Conservation (phyloP, 2,797 vertebrate genomes). For the Simalia tracyae region DNA sequence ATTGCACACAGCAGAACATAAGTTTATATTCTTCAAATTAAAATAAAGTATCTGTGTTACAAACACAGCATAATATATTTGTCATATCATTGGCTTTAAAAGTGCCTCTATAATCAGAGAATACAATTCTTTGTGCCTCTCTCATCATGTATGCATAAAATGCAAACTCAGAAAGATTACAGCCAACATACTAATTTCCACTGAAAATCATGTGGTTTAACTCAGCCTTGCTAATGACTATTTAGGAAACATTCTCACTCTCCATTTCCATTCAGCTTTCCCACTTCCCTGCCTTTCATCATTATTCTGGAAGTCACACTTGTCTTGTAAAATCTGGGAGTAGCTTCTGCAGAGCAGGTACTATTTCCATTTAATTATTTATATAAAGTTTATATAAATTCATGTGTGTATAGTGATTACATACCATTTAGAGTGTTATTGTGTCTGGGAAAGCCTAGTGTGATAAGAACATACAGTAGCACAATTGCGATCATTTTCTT, state of each 20-base stretch:
- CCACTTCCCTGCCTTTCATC: background rate
- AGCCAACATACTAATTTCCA: background rate
- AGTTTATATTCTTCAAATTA: conserved; percentile 11
- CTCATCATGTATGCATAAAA: background rate
- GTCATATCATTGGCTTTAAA: conserved; percentile 23
- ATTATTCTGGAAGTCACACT: background rate
- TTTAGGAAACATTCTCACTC: background rate
- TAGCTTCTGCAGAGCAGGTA: background rate
- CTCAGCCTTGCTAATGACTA: background rate
- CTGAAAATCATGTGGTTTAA: background rate
- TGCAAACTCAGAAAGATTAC: background rate
- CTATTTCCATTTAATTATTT: background rate
- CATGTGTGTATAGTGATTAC: background rate
- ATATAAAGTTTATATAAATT: background rate
- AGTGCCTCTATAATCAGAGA: background rate
- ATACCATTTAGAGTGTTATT: background rate
- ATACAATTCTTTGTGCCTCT: background rate
- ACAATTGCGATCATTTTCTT: background rate
- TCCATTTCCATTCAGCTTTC: background rate
- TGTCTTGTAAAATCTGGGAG: background rate
- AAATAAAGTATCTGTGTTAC: background rate
- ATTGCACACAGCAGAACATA: conserved; percentile 21
- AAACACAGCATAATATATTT: background rate
- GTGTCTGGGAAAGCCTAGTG: background rate
- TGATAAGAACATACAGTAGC: background rate